A percentile compares a stretch with the other conserved stretches of the same genome.
Conservation (phyloP, 1,140 invertebrate genomes). For the Harlomillsia oculata region DNA sequence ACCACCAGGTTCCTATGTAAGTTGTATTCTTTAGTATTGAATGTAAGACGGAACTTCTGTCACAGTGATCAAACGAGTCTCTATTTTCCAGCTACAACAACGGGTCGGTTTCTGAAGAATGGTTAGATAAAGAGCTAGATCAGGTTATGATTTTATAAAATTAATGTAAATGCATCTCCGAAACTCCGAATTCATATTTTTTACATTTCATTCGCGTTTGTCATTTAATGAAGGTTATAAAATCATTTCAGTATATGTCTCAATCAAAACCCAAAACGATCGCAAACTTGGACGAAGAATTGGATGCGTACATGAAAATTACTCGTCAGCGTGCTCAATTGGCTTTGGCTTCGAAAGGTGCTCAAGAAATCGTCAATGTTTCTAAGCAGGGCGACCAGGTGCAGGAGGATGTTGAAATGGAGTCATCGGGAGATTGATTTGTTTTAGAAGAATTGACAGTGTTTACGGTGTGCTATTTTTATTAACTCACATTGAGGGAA, state of each 20-base stretch:
- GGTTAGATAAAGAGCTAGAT: conserved; percentile 25
- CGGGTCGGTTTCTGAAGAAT: too few species aligned
- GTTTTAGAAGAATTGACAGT: not conserved
- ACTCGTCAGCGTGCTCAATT: not conserved
- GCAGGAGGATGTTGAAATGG: not conserved
- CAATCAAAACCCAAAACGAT: conserved; percentile 21
- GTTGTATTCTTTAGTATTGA: too few species aligned
- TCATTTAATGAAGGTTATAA: not conserved
- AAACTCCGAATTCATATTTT: not conserved
- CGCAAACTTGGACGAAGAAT: conserved; percentile 23
- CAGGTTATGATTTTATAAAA: conserved; percentile 5
- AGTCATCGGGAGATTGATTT: too few species aligned
- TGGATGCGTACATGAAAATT: conserved; percentile 26
- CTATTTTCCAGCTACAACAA: too few species aligned
- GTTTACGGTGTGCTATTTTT: not conserved
- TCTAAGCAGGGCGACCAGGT: not conserved
- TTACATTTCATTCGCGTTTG: not conserved
- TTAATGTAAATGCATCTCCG: not conserved
- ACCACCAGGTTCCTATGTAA: too few species aligned
- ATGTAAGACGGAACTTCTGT: too few species aligned
- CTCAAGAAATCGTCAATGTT: not conserved
- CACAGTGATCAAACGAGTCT: too few species aligned
- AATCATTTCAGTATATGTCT: conserved; percentile 27
- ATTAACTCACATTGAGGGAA: not conserved
- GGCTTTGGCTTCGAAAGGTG: not conserved